Evolutionary conservation across 2,888 invertebrate genomes (phyloP), one percentile per base, ranked within the genome.

Genomic region (Phlogophora meticulosa): DNA sequence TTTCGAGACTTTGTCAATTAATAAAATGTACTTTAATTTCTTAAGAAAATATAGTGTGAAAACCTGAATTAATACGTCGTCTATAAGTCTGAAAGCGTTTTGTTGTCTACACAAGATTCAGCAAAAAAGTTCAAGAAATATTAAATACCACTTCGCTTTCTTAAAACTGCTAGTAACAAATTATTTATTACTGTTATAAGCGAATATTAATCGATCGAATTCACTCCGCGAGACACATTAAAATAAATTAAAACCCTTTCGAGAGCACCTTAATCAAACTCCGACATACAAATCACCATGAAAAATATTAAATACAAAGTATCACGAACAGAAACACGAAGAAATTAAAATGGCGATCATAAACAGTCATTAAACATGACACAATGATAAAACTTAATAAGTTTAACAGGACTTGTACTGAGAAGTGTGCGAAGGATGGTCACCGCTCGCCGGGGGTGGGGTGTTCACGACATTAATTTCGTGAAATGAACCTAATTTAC

Each of bases 401-500:
- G 75, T 82, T 80, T 70, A 78, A 80, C 78, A 69, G 79, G 83
- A 85, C 79, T 73, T 78, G 83, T 89, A 72, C 86, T 82, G 64
- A 72, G 80, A 81, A 83, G 55, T 77, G 78, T 59, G 64, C 58
- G 69, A 57, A 65, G 64, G 67, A 84, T 92, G 93, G 95, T 83
- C 90, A 90, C 92, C 75, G 76, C 86, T 90, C 88, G 79, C 85
- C 72, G 82, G 92, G 96, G 96, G 96, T 96, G 96, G 96, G 94
- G 92, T 89, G 94, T 94, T 93, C 91, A 94, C 95, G 97, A 97
- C 97, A 97, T 97, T 97, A 97, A 97, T 97, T 97, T 97, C 97
- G 97, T 97, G 97, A 97, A 97, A 97, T 97, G 97, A 97, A 97
- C 97, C 97, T 97, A 97, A 97, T 97, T 97, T 97, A 97, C 97